Evolutionary conservation across 2,888 invertebrate species (phyloP), one percentile per base, ranked within the genome.

Genomic region (Lepidochitona cinerea): DNA sequence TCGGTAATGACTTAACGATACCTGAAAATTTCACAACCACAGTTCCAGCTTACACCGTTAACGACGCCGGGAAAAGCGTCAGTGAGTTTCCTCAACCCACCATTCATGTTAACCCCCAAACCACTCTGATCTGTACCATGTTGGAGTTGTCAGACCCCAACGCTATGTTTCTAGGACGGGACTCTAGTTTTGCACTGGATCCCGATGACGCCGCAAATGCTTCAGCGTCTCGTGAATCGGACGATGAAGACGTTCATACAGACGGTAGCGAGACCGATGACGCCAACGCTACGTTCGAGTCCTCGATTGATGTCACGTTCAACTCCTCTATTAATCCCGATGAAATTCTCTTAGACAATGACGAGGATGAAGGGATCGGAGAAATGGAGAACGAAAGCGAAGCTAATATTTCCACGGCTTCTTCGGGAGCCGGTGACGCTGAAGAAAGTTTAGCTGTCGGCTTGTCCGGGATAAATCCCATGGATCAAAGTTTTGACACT

Each of bases 1-100:
- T 98, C 87, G 92, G 93, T 49, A 92, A 92, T 70, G 92, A 94
- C 84, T 91, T 97, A 68, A 90, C 89, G 65, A 93, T 99, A 72
- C 96, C 96, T 0, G 91, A 93, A 0, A 95, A 95, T 91, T 99
- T 99, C 91, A 92, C 92, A 26, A 93, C 92, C 81, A 97, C 96
- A 14, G 96, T 94, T 0, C 93, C 94, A 54, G 90, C 93, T 0
- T 94, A 93, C 75, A 77, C 87, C 29, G 78, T 79, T 9, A 70
- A 70, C 33, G 68, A 73, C 36, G 73, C 76, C 3, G 77, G 73
- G 72, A 74, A 78, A 68, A 72, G 73, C 37, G 77, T 77, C 7
- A 37, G 74, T 4, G 64, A 70, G 33, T 71, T 72, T 0, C 75
- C 75, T 14, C 53, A 78, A 1, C 81, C 83, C n/a, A 36, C 75